These are phyloP conservation scores for Sycobia sp. DNA, from an alignment of 1,140 invertebrate genomes.

Conservation along the genomic window DNA sequence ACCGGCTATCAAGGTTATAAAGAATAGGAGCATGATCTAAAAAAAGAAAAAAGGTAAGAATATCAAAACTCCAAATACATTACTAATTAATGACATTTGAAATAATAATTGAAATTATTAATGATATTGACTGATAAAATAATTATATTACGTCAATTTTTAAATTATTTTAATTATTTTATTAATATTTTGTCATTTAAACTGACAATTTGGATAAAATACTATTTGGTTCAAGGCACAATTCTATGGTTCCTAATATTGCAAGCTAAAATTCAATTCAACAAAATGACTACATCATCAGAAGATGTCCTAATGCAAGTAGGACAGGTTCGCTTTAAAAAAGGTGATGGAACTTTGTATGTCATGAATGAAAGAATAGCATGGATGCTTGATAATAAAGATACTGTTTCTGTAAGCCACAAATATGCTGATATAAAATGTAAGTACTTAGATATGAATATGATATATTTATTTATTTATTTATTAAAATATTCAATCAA, in stretches of 20 bases:
- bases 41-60: constrained; percentile 7
- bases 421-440: constrained; percentile 96
- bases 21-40: constrained; percentile 20
- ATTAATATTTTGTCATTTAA: background rate
- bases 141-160: background rate
- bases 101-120: background rate
- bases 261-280: constrained; percentile 11
- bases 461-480: too few species aligned
- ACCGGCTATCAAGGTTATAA: constrained; percentile 21
- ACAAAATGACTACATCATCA: constrained; percentile 77
- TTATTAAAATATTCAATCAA: too few species aligned
- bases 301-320: constrained; percentile 95
- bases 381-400: constrained; percentile 92
- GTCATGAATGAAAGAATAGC: constrained; percentile 93
- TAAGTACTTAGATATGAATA: constrained; percentile 62
- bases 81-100: too few species aligned
- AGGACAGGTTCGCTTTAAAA: constrained; percentile 91
- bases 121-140: background rate
- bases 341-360: constrained; percentile 93
- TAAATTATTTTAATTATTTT: background rate
- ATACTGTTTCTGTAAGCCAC: constrained; percentile 90
- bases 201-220: background rate
- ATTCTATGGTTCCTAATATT: background rate
- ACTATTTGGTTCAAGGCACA: background rate
- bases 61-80: background rate